Conservation (phyloP, 2,113 vertebrate species). For the Riparia riparia region DNA sequence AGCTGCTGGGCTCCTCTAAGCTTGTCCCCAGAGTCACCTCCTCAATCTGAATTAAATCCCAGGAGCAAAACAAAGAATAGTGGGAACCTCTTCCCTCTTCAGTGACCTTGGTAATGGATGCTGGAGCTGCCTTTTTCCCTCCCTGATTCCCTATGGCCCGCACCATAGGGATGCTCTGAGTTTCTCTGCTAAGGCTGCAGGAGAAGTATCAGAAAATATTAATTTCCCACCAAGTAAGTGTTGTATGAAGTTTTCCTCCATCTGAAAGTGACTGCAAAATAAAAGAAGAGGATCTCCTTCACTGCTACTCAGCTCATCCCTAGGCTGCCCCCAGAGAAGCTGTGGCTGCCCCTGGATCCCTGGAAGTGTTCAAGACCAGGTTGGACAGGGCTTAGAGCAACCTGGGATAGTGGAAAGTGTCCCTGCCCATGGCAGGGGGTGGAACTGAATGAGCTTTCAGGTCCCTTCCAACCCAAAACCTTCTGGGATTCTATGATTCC, state of each 20-base stretch:
- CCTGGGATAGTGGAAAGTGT: neutral
- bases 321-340: neutral
- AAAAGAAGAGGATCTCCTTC: neutral
- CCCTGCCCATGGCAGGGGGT: neutral
- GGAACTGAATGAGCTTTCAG: neutral
- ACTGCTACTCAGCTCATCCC: neutral
- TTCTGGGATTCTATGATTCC: neutral
- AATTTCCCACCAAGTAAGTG: neutral
- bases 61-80: conserved; percentile 32
- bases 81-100: conserved; percentile 33
- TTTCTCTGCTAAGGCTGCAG: neutral
- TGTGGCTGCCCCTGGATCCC: neutral
- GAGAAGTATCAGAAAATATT: neutral
- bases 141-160: neutral
- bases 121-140: neutral
- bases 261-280: neutral
- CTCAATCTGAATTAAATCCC: conserved; percentile 7
- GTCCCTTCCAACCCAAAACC: neutral
- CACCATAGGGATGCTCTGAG: neutral
- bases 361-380: neutral
- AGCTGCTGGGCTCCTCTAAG: conserved; percentile 43
- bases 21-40: conserved; percentile 53
- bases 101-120: conserved; percentile 6
- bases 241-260: neutral
- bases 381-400: fast-evolving